Base-by-base conservation (phyloP, 2,888 invertebrate species). In the Cyaniris semiargus region DNA sequence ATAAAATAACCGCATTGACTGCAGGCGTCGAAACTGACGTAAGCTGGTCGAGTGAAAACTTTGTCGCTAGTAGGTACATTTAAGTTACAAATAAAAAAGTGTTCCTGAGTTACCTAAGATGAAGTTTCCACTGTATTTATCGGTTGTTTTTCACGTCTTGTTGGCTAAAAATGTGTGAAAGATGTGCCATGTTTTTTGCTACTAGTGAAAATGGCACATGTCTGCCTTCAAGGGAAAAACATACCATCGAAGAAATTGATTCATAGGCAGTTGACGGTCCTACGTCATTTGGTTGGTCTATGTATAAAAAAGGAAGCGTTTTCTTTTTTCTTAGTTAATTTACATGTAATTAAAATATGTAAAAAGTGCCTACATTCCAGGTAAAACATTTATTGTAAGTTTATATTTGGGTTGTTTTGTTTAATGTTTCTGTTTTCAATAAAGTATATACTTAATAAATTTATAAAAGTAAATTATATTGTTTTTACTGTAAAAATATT, bases 361-460 rank as follows among this genome's bases (percentile, higher is more conserved):
- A 79, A 78, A 85, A 92, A 93, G 92, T 92, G 92, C 93, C 92
- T 93, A 93, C 93, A 93, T 93, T 93, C 93, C 93, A 91, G 86
- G 86, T 91, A 81, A 86, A 86, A 82, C 78, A 79, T 83, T 85
- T 86, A 81, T 82, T 81, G 86, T 84, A 83, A 83, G 83, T 79
- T 71, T 80, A 75, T 80, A 79, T 80, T 80, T 78, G 78, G 76
- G 86, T 86, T 84, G 86, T 88, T 80, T 87, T 87, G 82, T 85
- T 86, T 88, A 80, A 87, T 87, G 82, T 85, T 78, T 83, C 78
- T 83, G 78, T 79, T 78, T 81, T 79, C 78, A 80, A 71, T 79
- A 78, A 77, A 75, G 80, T n/a, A n/a, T n/a, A n/a, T n/a, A n/a
- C n/a, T n/a, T n/a, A 70, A 72, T 79, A 21, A 66, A n/a, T n/a